Percentiles rank a stretch among this genome's conserved stretches.
phyloP scores from a whole-genome alignment of 53 echinoderm and acorn worm genomes.

The Pentamera pediparva region DNA sequence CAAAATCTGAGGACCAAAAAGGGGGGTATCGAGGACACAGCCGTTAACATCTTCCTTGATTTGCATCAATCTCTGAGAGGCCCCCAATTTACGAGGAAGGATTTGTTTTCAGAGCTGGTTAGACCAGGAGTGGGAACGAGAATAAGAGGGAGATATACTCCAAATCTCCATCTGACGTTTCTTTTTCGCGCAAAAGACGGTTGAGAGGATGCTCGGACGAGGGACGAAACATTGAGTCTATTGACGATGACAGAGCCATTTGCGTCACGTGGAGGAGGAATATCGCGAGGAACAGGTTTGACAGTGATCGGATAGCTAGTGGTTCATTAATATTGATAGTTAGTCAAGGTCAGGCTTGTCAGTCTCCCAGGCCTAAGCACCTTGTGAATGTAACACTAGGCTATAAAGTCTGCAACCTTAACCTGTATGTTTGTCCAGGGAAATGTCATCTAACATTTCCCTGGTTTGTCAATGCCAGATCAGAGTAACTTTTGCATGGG shows the following conservation, averaged over 20 bases:
- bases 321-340: too few relatives aligned
- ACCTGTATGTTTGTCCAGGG: too few relatives aligned
- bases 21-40: slow-evolving; percentile 33
- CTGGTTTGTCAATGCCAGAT: too few relatives aligned
- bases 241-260: slow-evolving; percentile 26
- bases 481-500: too few relatives aligned
- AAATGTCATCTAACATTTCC: too few relatives aligned
- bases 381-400: too few relatives aligned
- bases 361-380: too few relatives aligned
- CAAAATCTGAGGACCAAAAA: slow-evolving; percentile 26
- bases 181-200: background rate
- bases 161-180: slow-evolving; percentile 12
- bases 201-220: slow-evolving; percentile 23
- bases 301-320: slow-evolving; percentile 1
- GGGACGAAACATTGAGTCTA: too few relatives aligned
- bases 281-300: slow-evolving; percentile 27
- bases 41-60: slow-evolving; percentile 17
- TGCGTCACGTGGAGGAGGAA: slow-evolving; percentile 34
- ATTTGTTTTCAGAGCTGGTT: slow-evolving; percentile 22
- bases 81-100: slow-evolving; percentile 4
- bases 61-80: background rate
- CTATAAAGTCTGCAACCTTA: too few relatives aligned
- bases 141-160: background rate
- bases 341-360: too few relatives aligned
- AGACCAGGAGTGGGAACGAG: too few relatives aligned